Base-by-base conservation (phyloP, 2,888 invertebrate genomes). In the Apotomis betuletana region DNA sequence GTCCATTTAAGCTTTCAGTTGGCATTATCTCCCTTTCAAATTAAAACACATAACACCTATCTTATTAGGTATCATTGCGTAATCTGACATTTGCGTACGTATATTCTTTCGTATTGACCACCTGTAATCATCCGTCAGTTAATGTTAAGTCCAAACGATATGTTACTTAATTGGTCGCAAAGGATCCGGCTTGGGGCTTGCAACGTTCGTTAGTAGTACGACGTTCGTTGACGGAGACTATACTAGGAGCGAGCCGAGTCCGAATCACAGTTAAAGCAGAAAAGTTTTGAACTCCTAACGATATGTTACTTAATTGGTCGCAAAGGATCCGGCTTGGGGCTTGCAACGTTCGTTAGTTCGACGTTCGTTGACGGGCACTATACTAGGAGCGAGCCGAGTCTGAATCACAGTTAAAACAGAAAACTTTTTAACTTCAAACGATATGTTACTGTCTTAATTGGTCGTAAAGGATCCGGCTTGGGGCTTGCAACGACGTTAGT, bases 401-500 rank as follows among this genome's bases (percentile, higher is more conserved):
- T 1, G 41, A 44, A 54, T 0, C 61, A 58, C 51, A 67, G 71
- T 67, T 6, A 41, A 59, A 71, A 8, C 46, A 52, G 4, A 62
- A 54, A 10, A 62, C 41, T 57, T 55, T 5, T 41, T 6, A 6
- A 63, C 36, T 52, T 58, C 62, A 62, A 68, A 68, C 58, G 61
- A 69, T 67, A 67, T 67, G 74, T 70, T 69, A 71, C 72, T n/a
- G n/a, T n/a, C n/a, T 75, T 79, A 79, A 80, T 80, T 80, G 77
- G 77, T 74, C 64, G 77, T 77, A 77, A 80, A 78, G 81, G 80
- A 85, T 87, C 85, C 85, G 85, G 80, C 79, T 81, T 74, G 77
- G 79, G 83, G 83, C 81, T 81, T 9, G 49, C 13, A 41, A 80
- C 79, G 83, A 87, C 87, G 86, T 88, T 89, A 88, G 85, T 79